These are phyloP conservation scores for Dufourea novaeangliae DNA, from an alignment of 1,140 invertebrate species.

Conservation along the genomic window DNA sequence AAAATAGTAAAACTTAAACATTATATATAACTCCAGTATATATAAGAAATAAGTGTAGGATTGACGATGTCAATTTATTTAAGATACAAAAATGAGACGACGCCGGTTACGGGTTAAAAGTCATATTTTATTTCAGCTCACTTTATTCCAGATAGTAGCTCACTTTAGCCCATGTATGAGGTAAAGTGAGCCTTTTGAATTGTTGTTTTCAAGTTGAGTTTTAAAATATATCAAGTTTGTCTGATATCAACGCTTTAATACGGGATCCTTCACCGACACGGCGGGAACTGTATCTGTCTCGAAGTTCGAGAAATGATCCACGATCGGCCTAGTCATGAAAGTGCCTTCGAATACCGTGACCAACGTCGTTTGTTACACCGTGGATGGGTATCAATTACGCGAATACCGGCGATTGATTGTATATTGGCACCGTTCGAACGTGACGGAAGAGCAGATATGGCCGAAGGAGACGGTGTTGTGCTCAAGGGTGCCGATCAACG, in stretches of 20 bases:
- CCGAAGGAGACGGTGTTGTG: background rate
- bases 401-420: constrained; percentile 54
- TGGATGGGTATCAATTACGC: constrained; percentile 51
- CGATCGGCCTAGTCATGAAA: constrained; percentile 10
- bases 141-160: too few relatives aligned
- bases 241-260: background rate
- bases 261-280: background rate
- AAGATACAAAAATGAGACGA: too few relatives aligned
- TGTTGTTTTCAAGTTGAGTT: too few relatives aligned
- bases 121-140: too few relatives aligned
- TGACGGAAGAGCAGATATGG: constrained; percentile 21
- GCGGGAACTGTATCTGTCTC: constrained; percentile 1
- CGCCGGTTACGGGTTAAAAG: too few relatives aligned
- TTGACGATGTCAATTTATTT: too few relatives aligned
- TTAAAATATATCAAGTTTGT: too few relatives aligned
- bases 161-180: too few relatives aligned
- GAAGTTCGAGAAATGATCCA: constrained; percentile 17
- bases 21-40: too few relatives aligned
- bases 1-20: too few relatives aligned
- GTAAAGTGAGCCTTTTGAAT: too few relatives aligned
- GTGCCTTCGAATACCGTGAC: constrained; percentile 22
- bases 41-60: too few relatives aligned
- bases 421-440: constrained; percentile 45
- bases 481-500: constrained; percentile 15
- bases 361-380: constrained; percentile 46